Evolutionary conservation across 92 coral and sea anemone genomes (phyloP), one percentile per base, ranked within the genome.

Genomic region (Zoanthus sociatus): DNA sequence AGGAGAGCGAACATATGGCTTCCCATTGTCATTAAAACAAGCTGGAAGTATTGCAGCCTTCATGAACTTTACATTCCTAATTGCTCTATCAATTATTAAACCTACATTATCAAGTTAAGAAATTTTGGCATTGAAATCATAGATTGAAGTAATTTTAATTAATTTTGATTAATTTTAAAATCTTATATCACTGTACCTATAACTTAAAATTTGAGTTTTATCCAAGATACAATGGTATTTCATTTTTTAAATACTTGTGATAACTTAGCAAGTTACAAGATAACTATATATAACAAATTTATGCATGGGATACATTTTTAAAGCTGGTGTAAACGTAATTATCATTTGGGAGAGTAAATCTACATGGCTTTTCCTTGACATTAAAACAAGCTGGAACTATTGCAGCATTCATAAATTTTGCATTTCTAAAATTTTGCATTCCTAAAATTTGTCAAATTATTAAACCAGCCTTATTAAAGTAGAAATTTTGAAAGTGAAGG

Each of bases 21-120:
- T 95, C 73, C 98, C 98, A 20, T 91, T 95, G 18, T 90, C 95
- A 30, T 82, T 95, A 31, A 92, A 89, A 45, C 98, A 95, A 88
- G 97, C 91, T 79, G 98, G 97, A 7, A 91, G 93, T 51, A 79
- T 93, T 86, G 97, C 94, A 7, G 92, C 98, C n/a, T 87, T 95
- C 55, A 87, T 95, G 16, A 95, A 95, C 90, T 95, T 95, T 89
- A 91, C 94, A 71, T 87, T 95, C 56, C 76, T 95, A 79, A 94
- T 95, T 81, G 94, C 83, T 11, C 75, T 95, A 72, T 95, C 98
- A 53, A 87, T 95, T 64, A 83, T 95, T 89, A 89, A 84, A 86
- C 97, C 97, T 15, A 76, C 42, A 44, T 66, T 81, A 44, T 42
- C 75, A 74, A 26, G 9, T 50, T 18, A 66, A 30, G 21, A 30